Conservation (phyloP, 1,140 invertebrate genomes). For the Charaxes varanes region DNA sequence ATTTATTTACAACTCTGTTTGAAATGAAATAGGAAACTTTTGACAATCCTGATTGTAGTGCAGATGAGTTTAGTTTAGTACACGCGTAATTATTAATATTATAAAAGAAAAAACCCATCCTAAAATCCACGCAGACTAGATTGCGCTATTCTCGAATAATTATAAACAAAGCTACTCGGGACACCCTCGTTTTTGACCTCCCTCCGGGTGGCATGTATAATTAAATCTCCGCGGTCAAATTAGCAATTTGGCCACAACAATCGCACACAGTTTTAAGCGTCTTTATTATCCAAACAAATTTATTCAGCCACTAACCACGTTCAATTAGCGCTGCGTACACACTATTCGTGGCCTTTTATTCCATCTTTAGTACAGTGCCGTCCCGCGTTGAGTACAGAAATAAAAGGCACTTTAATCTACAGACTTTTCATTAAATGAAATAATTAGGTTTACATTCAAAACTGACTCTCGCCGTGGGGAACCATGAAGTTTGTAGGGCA, state of each 20-base stretch:
- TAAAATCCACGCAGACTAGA: too few species aligned
- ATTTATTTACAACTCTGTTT: too few species aligned
- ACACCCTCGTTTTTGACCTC: conserved; percentile 49
- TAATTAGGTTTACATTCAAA: conserved; percentile 35
- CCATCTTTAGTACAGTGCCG: conserved; percentile 19
- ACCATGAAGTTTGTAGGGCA: conserved; percentile 22
- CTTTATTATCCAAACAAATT: conserved; percentile 62
- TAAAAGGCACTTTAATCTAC: conserved; percentile 23
- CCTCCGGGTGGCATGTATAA: conserved; percentile 54
- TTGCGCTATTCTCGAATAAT: too few species aligned
- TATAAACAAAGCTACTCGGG: conserved; percentile 1
- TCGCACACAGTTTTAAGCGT: conserved; percentile 59
- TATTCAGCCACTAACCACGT: conserved; percentile 39
- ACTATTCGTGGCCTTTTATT: conserved; percentile 26
- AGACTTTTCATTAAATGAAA: conserved; percentile 28
- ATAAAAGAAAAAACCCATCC: too few species aligned
- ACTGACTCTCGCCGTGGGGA: conserved; percentile 21
- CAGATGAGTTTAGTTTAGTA: too few species aligned
- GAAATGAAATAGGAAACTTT: too few species aligned
- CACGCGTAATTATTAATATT: too few species aligned
- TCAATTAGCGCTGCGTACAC: conserved; percentile 29
- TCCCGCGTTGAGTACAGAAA: conserved; percentile 20
- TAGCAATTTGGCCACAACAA: conserved; percentile 64
- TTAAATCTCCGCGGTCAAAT: conserved; percentile 70
- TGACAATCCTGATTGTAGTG: too few species aligned